Conservation (phyloP, 2,888 invertebrate genomes). For the Ptilodon capucinus region DNA sequence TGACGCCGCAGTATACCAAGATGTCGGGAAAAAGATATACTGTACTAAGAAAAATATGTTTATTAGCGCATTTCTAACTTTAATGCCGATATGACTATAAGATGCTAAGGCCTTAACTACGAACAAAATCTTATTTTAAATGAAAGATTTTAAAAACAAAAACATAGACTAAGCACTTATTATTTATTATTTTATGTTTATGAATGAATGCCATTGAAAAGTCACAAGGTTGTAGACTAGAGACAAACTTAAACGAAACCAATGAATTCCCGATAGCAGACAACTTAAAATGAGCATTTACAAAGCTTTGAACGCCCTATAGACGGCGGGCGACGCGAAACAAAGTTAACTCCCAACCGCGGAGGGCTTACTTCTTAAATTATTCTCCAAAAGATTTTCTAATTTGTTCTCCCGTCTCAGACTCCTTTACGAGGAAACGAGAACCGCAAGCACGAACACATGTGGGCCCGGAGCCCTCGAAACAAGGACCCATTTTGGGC, state of each 20-base stretch:
- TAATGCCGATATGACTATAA: no score
- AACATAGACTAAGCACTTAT: no score
- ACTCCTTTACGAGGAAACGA: conserved; percentile 54
- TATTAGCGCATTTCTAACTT: no score
- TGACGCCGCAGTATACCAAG: no score
- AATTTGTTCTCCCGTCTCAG: conserved; percentile 73
- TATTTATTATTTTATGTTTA: no score
- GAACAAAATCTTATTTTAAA: no score
- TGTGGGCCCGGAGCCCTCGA: conserved; percentile 41
- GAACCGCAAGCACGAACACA: conserved; percentile 56
- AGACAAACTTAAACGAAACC: conserved; percentile 4
- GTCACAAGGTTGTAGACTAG: no score
- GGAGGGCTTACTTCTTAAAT: conserved; percentile 68
- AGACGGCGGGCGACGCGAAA: conserved; percentile 46
- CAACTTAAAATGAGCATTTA: conserved; percentile 51
- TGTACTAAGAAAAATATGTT: no score
- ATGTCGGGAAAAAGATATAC: no score
- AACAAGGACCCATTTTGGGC: conserved; percentile 58
- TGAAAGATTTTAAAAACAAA: no score
- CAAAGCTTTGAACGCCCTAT: conserved; percentile 36
- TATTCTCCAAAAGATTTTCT: conserved; percentile 81
- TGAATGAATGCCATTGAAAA: no score
- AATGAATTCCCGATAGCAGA: conserved; percentile 40
- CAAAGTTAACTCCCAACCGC: conserved; percentile 63
- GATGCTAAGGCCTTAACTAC: no score